Evolutionary conservation across 2,888 invertebrate species (phyloP).

Genomic region (Rhodophaea formosa): DNA sequence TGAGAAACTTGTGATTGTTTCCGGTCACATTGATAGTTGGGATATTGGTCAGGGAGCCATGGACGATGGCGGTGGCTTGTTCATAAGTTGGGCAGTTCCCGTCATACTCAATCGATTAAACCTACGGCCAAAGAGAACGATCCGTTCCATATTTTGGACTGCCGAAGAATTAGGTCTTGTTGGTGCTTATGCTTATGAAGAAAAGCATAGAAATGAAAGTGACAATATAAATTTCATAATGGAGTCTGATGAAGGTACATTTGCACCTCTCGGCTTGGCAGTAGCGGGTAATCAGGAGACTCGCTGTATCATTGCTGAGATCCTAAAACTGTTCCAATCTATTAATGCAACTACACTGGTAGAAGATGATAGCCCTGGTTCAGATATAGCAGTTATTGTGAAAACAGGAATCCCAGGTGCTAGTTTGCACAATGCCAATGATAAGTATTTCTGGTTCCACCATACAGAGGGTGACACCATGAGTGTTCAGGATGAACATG

Average conservation of each 20-base stretch:
- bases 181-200: conserved; percentile 84
- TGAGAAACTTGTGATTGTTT: conserved; percentile 85
- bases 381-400: conserved; percentile 85
- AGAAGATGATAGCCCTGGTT: conserved; percentile 81
- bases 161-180: conserved; percentile 87
- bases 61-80: conserved; percentile 92
- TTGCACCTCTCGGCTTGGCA: conserved; percentile 85
- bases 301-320: conserved; percentile 84
- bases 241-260: conserved; percentile 92
- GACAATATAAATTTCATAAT: conserved; percentile 87
- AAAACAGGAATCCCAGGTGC: conserved; percentile 86
- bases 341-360: conserved; percentile 85
- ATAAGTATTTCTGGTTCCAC: conserved; percentile 87
- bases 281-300: conserved; percentile 83
- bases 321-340: conserved; percentile 83
- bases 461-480: conserved; percentile 90
- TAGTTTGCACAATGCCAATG: conserved; percentile 85
- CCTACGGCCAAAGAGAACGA: conserved; percentile 85
- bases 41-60: conserved; percentile 93
- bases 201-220: conserved; percentile 78
- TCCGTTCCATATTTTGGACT: conserved; percentile 90
- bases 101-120: conserved; percentile 84
- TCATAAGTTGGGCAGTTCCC: conserved; percentile 88
- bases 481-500: conserved; percentile 85
- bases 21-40: conserved; percentile 94